These are phyloP conservation scores for Spondyliosoma cantharus DNA, from an alignment of 2,797 vertebrate species.

Conservation along the genomic window DNA sequence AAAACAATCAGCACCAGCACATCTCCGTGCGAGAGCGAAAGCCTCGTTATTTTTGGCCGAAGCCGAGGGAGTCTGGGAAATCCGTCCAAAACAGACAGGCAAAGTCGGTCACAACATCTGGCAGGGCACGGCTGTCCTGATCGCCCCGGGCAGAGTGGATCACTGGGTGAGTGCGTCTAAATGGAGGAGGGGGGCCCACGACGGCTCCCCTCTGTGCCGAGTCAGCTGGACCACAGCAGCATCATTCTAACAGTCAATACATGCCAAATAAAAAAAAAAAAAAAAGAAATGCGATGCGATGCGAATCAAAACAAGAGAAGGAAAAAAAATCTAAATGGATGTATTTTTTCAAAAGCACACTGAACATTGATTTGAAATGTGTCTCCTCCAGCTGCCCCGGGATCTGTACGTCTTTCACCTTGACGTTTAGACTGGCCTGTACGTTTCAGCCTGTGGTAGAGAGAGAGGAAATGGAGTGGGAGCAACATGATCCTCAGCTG, in stretches of 20 bases:
- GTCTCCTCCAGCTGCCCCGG: not conserved
- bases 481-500: not conserved
- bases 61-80: constrained; percentile 49
- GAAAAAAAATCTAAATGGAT: not conserved
- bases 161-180: constrained; percentile 66
- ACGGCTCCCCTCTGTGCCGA: constrained; percentile 34
- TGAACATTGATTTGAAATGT: not conserved
- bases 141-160: constrained; percentile 70
- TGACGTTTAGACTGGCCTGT: not conserved
- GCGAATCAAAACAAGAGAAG: not conserved
- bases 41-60: constrained; percentile 33
- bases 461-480: not conserved
- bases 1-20: not conserved
- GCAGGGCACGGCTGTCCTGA: constrained; percentile 62
- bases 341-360: not conserved
- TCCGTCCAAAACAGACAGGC: constrained; percentile 60
- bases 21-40: constrained; percentile 4
- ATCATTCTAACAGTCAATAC: not conserved
- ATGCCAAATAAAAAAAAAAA: not conserved
- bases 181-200: constrained; percentile 53
- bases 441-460: not conserved
- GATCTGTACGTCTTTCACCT: not conserved
- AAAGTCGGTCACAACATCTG: constrained; percentile 77
- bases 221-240: constrained; percentile 13
- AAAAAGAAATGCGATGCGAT: too few relatives aligned